Evolutionary conservation across 2,113 vertebrate genomes (phyloP).

Genomic region (Neolamprologus sp.): DNA sequence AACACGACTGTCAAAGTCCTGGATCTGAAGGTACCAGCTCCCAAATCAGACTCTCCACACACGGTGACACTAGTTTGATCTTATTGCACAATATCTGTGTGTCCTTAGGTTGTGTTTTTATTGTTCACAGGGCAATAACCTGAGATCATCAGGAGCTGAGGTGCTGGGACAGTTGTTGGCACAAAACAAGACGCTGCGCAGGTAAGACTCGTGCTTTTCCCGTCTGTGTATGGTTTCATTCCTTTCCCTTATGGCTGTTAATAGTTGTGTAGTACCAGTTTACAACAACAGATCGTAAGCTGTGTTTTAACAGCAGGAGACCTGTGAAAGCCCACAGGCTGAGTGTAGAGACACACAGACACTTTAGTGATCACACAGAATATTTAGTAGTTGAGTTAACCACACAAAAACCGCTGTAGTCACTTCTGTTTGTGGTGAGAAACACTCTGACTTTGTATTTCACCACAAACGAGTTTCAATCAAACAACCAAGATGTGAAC

Average conservation of each 20-base stretch:
- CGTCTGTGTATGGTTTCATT: rapidly evolving
- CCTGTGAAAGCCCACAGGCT: neutral
- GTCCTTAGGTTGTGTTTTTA: neutral
- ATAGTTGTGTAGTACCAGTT: neutral
- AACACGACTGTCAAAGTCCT: constrained; percentile 79
- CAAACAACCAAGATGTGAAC: neutral
- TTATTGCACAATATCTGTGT: neutral
- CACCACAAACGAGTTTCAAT: neutral
- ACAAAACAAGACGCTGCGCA: constrained; percentile 81
- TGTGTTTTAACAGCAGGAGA: neutral
- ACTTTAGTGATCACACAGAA: neutral
- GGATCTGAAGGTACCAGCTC: constrained; percentile 83
- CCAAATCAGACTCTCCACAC: neutral
- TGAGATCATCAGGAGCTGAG: constrained; percentile 78
- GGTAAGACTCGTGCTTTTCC: constrained; percentile 62
- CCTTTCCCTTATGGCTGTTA: neutral
- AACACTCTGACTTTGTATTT: neutral
- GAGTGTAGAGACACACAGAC: neutral
- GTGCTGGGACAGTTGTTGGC: constrained; percentile 81
- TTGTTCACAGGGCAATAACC: constrained; percentile 84
- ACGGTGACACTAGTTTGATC: neutral
- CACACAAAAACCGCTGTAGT: neutral
- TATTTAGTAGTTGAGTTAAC: neutral
- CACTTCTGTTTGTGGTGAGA: neutral
- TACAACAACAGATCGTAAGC: neutral